Evolutionary conservation across 2,888 invertebrate species (phyloP), one percentile per base, ranked within the genome.

Genomic region (Epsilonema sp.): DNA sequence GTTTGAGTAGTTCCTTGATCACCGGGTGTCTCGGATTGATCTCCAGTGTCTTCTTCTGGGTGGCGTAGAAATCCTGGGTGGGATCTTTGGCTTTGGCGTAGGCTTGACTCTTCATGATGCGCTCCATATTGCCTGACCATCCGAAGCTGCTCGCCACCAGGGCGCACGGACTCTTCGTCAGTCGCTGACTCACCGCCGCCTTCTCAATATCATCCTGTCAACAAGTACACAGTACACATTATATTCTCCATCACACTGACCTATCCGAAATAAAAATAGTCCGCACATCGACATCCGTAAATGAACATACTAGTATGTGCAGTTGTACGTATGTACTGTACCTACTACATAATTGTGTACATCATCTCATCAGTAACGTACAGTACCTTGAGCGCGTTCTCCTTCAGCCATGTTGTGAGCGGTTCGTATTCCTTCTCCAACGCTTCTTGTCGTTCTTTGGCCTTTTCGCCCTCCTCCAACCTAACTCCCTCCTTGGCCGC

Each of bases 81-180:
- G 84, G 80, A 72, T 90, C 89, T 63, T 90, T 83, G 3, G 79
- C 68, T 67, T 94, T 94, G 67, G 90, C 87, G 69, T 94, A 92
- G 19, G 94, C 90, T 70, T 97, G 94, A 5, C 70, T 66, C 51
- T 64, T 67, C 52, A 92, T 89, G 54, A 94, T 76, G 44, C 94
- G 76, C 72, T 94, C 94, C 94, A 97, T 94, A 70, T 94, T 94
- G 60, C 92, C 94, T 58, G 92, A 90, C 92, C 92, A 94, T 56
- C 92, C 92, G 70, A 87, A 94, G 73, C 83, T 80, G 50, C 84
- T 82, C 54, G 94, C 94, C 42, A 92, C 87, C 45, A 97, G 74
- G 45, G 90, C 94, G 67, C 89, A 90, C 0, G 94, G 94, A 5
- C 92, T 90, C 61, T 79, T 80, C 50, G 79, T 77, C 49, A 94